A percentile compares a stretch with the other conserved stretches of the same genome.
Conservation (phyloP, 2,113 vertebrate genomes). For the Mirounga angustirostris region DNA sequence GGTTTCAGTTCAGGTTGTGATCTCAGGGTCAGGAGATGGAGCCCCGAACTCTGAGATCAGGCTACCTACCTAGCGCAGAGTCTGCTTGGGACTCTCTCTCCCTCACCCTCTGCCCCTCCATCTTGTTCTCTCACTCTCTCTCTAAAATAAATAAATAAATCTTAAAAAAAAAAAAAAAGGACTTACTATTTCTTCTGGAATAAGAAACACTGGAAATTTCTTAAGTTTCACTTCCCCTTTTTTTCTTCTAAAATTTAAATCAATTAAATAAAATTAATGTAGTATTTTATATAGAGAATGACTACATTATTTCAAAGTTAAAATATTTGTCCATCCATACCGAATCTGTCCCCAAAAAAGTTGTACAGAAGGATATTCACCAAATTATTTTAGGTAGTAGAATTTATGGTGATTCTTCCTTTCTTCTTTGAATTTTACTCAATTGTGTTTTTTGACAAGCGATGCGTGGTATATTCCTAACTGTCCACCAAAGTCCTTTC, state of each 20-base stretch:
- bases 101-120: neutral
- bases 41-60: neutral
- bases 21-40: neutral
- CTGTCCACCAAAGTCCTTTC: neutral
- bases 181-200: neutral
- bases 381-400: neutral
- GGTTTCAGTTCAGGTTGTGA: neutral
- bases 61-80: neutral
- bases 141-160: neutral
- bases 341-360: neutral
- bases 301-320: neutral
- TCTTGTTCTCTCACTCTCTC: neutral
- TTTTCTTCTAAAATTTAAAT: constrained; percentile 46
- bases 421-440: neutral
- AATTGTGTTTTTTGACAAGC: neutral
- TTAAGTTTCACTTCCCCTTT: constrained; percentile 2
- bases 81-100: neutral
- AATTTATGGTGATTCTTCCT: neutral
- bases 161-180: neutral
- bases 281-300: neutral
- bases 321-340: neutral
- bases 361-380: neutral
- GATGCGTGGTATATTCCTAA: neutral
- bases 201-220: neutral
- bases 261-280: constrained; percentile 18